A percentile compares a stretch with the other conserved stretches of the same genome.
Evolutionary conservation across 2,797 vertebrate genomes (phyloP).

Genomic region (Esox masquinongy): DNA sequence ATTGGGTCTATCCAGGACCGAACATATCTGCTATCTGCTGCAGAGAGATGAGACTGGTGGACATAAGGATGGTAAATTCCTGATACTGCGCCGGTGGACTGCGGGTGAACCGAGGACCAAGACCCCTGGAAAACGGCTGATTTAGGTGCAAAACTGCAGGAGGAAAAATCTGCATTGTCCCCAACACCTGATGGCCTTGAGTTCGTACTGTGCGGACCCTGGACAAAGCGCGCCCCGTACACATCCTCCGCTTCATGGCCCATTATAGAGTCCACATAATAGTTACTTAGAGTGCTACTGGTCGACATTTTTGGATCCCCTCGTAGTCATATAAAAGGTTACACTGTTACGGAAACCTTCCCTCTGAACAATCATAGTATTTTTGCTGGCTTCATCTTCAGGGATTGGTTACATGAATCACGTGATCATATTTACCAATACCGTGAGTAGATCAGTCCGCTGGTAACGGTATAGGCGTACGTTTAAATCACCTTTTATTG

Average conservation of each 20-base stretch:
- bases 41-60: constrained; percentile 87
- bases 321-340: constrained; percentile 92
- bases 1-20: constrained; percentile 96
- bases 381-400: constrained; percentile 94
- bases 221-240: constrained; percentile 88
- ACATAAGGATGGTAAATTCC: constrained; percentile 95
- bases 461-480: constrained; percentile 56
- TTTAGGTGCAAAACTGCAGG: constrained; percentile 96
- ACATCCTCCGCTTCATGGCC: constrained; percentile 92
- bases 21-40: constrained; percentile 88
- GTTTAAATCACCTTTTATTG: constrained; percentile 69
- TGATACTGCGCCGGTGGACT: constrained; percentile 80
- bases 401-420: constrained; percentile 98
- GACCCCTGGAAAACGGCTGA: constrained; percentile 89
- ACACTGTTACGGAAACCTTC: constrained; percentile 93
- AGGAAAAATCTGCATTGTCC: constrained; percentile 89
- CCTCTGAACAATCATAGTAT: constrained; percentile 96
- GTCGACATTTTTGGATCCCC: constrained; percentile 93
- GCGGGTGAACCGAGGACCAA: constrained; percentile 90
- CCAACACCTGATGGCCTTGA: constrained; percentile 91
- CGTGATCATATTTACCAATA: constrained; percentile 99
- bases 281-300: constrained; percentile 93
- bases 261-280: constrained; percentile 96
- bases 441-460: constrained; percentile 98
- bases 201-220: constrained; percentile 83